Evolutionary conservation across 2,113 vertebrate species (phyloP).

Genomic region (Ciconia maguari): DNA sequence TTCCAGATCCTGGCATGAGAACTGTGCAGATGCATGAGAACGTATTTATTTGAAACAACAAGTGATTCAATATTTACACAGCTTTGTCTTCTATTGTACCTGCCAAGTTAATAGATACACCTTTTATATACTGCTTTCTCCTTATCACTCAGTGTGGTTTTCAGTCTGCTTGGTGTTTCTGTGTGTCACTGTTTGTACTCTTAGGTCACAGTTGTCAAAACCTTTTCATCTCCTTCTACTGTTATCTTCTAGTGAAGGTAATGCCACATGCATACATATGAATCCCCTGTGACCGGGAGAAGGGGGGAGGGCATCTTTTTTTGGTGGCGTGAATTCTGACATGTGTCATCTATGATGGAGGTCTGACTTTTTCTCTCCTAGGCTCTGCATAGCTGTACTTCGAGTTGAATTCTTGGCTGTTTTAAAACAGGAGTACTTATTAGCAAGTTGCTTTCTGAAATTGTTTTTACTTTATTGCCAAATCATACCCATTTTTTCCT

Average conservation of each 20-base stretch:
- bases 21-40: background rate
- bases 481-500: background rate
- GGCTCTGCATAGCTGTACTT: background rate
- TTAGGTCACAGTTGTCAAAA: slow-evolving; percentile 6
- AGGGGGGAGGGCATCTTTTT: background rate
- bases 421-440: background rate
- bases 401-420: background rate
- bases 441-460: background rate
- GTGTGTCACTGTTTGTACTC: slow-evolving; percentile 47
- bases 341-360: background rate
- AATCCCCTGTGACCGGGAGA: background rate
- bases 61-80: slow-evolving; percentile 23
- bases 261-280: background rate
- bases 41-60: background rate
- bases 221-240: slow-evolving; percentile 29
- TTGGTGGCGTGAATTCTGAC: background rate
- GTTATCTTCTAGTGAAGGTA: slow-evolving; percentile 45
- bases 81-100: slow-evolving; percentile 37
- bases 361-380: background rate
- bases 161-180: slow-evolving; percentile 22
- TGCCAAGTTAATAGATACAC: slow-evolving; percentile 42
- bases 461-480: background rate
- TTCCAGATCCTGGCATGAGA: slow-evolving; percentile 6
- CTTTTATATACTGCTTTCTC: background rate
- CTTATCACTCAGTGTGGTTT: slow-evolving; percentile 30